A percentile compares a stretch with the other conserved stretches of the same genome.
Conservation (phyloP, 2,113 vertebrate genomes). For the Arizona elegans region DNA sequence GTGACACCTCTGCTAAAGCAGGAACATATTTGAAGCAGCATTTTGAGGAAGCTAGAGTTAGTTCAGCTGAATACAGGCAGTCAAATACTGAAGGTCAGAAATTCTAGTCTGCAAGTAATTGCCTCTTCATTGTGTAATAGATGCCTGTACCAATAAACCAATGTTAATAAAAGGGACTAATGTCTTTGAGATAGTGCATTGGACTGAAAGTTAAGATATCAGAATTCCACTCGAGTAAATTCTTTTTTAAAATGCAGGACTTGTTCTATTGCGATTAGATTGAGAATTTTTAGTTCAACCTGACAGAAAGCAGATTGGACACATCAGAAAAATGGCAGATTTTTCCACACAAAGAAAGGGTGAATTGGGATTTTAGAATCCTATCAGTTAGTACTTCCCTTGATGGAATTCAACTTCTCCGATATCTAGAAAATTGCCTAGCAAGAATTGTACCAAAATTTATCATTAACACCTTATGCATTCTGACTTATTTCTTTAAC, state of each 20-base stretch:
- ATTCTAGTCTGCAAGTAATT: not conserved
- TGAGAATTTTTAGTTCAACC: not conserved
- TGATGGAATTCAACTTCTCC: conserved; percentile 14
- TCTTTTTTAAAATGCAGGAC: not conserved
- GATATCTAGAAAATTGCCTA: conserved; percentile 4
- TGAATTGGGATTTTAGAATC: not conserved
- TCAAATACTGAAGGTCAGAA: not conserved
- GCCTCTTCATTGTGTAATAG: not conserved
- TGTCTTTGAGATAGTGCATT: not conserved
- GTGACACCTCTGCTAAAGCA: not conserved
- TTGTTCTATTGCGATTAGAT: not conserved
- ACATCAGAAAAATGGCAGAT: not conserved
- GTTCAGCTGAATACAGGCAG: not conserved
- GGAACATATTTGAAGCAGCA: not conserved
- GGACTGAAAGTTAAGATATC: not conserved
- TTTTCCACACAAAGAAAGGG: not conserved
- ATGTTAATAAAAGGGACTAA: not conserved
- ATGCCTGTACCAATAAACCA: not conserved
- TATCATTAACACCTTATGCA: not conserved
- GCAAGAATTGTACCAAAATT: not conserved
- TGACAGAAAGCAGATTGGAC: not conserved
- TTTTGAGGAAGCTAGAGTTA: not conserved
- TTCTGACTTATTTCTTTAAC: not conserved
- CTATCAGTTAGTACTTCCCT: not conserved
- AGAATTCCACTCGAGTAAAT: not conserved